Evolutionary conservation across 2,888 invertebrate species (phyloP), one percentile per base, ranked within the genome.

Genomic region (Catocala nupta): DNA sequence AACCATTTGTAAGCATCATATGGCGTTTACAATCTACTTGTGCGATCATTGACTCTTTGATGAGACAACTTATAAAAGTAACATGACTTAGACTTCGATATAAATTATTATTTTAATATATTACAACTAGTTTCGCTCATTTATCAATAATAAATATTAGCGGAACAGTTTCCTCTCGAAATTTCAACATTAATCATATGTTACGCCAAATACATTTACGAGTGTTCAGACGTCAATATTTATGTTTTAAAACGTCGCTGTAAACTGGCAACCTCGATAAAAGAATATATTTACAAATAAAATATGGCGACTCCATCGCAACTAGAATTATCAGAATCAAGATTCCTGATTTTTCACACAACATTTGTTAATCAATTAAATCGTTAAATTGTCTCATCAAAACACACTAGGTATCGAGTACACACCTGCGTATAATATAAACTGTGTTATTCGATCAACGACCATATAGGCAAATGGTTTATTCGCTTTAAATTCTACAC

Each of bases 361-460:
- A 63, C 47, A 62, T 57, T 58, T 42, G 16, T 8, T 39, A 39
- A 39, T 39, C 9, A 3, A 8, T 39, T 39, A 1, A 39, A 25
- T 25, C 36, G 36, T 39, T 39, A 9, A 9, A 49, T 10, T 5
- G 10, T 34, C 48, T 45, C 44, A 33, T 81, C 75, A 86, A 73
- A 80, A 73, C 16, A 78, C 63, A 59, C 73, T 70, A 0, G 91
- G 91, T 6, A 63, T 34, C 0, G 85, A 84, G 67, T 90, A 92
- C 44, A 83, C 81, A 36, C 92, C 92, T 59, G 88, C 89, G 39
- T 87, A 91, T 6, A 91, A 59, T 50, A 92, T 88, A 7, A 90
- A 81, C 36, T 91, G 86, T 0, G 87, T 87, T 34, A 59, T 68
- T 68, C 68, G 89, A 70, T 92, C 89, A 1, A 88, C 83, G 43